A percentile compares a stretch with the other conserved stretches of the same genome.
phyloP scores from a whole-genome alignment of 1,140 invertebrate genomes.

The Ditylenchus dipsaci region DNA sequence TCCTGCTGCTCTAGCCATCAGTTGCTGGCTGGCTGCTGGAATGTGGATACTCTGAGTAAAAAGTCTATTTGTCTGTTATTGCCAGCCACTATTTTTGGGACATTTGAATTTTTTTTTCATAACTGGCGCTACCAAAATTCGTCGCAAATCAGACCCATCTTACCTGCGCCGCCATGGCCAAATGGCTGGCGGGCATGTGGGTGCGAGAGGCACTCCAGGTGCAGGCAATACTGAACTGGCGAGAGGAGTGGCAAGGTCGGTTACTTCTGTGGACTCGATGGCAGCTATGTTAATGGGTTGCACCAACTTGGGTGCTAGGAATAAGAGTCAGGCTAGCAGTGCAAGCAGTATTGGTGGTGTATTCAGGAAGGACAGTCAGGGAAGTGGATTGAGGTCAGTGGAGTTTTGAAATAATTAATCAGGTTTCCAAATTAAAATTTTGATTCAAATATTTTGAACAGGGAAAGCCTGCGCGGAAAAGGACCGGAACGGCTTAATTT shows the following conservation, averaged over 20 bases:
- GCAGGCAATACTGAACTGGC: not conserved
- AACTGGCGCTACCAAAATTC: not conserved
- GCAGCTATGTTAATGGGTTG: not conserved
- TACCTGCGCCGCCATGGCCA: conserved; percentile 1
- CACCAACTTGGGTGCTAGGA: not conserved
- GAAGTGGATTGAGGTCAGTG: not conserved
- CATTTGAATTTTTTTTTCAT: not conserved
- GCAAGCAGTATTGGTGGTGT: conserved; percentile 3
- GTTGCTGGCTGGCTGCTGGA: not conserved
- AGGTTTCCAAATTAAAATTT: too few relatives aligned
- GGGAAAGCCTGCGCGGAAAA: too few relatives aligned
- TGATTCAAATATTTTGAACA: too few relatives aligned
- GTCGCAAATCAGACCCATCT: not conserved
- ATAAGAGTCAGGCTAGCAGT: not conserved
- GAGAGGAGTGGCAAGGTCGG: not conserved
- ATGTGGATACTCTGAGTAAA: not conserved
- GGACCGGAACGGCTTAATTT: too few relatives aligned
- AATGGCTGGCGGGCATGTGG: not conserved
- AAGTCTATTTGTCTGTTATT: not conserved
- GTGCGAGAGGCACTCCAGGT: not conserved
- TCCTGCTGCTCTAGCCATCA: not conserved
- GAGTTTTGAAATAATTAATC: too few relatives aligned
- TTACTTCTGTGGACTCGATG: not conserved
- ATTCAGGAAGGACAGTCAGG: not conserved
- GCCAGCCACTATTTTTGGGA: not conserved